Conservation (phyloP, 2,113 vertebrate species). For the Hyperopisus bebe region DNA sequence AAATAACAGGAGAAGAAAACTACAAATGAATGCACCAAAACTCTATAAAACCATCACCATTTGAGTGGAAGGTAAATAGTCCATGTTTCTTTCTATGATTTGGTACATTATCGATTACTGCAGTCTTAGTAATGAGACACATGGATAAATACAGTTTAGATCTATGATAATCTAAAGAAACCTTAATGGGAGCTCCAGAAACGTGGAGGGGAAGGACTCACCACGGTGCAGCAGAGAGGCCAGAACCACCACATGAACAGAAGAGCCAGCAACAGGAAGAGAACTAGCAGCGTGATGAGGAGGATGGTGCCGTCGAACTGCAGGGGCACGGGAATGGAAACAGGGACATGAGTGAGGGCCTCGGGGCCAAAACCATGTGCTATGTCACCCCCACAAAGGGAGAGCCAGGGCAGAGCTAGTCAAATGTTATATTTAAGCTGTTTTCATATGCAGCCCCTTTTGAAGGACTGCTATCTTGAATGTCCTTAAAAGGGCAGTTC, state of each 20-base stretch:
- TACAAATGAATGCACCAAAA: background rate
- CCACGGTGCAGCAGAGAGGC: constrained; percentile 60
- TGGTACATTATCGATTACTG: background rate
- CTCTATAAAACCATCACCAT: constrained; percentile 19
- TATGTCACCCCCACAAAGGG: constrained; percentile 20
- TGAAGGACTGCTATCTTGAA: background rate
- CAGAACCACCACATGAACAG: constrained; percentile 81
- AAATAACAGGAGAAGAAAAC: background rate
- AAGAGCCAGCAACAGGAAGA: constrained; percentile 68
- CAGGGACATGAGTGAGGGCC: constrained; percentile 7
- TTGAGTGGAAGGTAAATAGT: constrained; percentile 21
- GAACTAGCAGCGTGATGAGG: constrained; percentile 72
- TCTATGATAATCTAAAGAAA: background rate
- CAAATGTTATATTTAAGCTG: background rate
- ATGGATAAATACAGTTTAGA: background rate
- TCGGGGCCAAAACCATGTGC: background rate
- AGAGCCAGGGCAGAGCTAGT: background rate
- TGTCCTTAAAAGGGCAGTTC: background rate
- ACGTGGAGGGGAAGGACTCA: background rate
- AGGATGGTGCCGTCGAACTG: constrained; percentile 68
- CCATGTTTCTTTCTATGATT: background rate
- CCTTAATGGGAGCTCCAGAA: background rate
- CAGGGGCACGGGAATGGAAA: constrained; percentile 31
- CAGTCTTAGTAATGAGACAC: background rate
- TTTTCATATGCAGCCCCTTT: background rate